Base-by-base conservation (phyloP, 2,797 vertebrate species). In the Chaenodraco wilsoni region DNA sequence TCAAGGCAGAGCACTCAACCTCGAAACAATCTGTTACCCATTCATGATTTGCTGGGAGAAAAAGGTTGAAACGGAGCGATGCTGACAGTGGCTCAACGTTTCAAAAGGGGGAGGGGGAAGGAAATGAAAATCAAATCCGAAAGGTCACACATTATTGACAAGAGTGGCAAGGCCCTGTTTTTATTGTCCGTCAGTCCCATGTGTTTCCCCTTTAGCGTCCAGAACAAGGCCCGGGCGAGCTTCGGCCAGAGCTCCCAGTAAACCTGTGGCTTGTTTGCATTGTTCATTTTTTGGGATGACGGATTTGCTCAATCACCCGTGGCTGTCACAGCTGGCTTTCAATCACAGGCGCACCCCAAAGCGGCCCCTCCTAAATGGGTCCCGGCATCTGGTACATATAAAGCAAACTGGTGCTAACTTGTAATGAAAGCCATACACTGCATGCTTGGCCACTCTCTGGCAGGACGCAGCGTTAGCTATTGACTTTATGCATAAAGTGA, bases 161-260 rank as follows among this genome's bases (percentile, higher is more conserved):
- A 0, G 74, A 85, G 78, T 72, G 76, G 77, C 74, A 73, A 14
- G 17, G 77, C 14, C 69, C 76, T 89, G 84, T 87, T 91, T 87
- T 90, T 56, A 83, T 88, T 92, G 90, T 89, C 87, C 82, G 62
- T 70, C 76, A 79, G 79, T 21, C 55, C 68, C 89, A 90, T 91
- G 82, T 92, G 92, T 90, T 93, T 93, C 67, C 84, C 77, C 72
- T 93, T 93, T 90, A 83, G 81, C 70, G 21, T 89, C 83, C 88
- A 87, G 91, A 88, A 90, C 89, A 88, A 45, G 78, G 65, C 77
- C 0, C 1, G 72, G 71, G 78, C 56, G 21, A 54, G 59, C 54
- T 54, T 21, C 15, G 64, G 74, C 59, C 73, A 70, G 21, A 49
- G 74, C 64, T 72, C 71, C 77, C 65, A 80, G 60, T 72, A 79